Conservation (phyloP, 2,113 vertebrate species). For the Glaucomys volans region DNA sequence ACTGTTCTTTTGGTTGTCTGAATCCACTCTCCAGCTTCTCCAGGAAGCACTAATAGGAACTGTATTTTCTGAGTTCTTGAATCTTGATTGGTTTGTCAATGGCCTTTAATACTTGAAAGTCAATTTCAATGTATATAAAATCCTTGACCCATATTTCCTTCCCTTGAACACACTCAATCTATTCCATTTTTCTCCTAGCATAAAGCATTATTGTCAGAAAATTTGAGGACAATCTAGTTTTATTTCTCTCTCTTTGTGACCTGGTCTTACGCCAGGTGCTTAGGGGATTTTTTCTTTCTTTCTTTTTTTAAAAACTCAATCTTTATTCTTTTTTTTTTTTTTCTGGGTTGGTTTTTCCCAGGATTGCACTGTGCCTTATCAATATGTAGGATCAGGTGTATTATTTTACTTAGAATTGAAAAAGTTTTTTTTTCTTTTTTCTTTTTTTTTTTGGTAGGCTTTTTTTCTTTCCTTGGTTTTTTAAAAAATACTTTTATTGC, state of each 20-base stretch:
- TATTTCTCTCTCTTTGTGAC: neutral
- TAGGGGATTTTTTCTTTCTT: neutral
- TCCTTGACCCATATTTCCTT: neutral
- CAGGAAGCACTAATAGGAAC: neutral
- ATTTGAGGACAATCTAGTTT: neutral
- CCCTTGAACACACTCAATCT: neutral
- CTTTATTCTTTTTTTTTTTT: neutral
- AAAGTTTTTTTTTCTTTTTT: neutral
- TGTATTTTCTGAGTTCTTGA: slow-evolving; percentile 2
- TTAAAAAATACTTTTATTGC: neutral
- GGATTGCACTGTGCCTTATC: neutral
- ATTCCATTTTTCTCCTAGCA: neutral
- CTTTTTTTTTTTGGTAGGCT: neutral
- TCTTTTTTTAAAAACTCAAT: neutral
- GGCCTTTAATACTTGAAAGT: neutral
- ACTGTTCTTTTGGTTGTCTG: neutral
- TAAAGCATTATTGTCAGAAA: neutral
- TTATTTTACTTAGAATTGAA: neutral
- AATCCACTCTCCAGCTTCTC: neutral
- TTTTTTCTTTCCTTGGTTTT: neutral
- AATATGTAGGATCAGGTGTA: neutral
- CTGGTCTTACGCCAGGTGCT: neutral
- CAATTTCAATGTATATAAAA: neutral
- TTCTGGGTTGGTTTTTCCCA: neutral
- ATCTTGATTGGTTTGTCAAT: neutral